A percentile compares a stretch with the other conserved stretches of the same genome.
Evolutionary conservation across 2,888 invertebrate species (phyloP).

Genomic region (Mythimna vitellina): DNA sequence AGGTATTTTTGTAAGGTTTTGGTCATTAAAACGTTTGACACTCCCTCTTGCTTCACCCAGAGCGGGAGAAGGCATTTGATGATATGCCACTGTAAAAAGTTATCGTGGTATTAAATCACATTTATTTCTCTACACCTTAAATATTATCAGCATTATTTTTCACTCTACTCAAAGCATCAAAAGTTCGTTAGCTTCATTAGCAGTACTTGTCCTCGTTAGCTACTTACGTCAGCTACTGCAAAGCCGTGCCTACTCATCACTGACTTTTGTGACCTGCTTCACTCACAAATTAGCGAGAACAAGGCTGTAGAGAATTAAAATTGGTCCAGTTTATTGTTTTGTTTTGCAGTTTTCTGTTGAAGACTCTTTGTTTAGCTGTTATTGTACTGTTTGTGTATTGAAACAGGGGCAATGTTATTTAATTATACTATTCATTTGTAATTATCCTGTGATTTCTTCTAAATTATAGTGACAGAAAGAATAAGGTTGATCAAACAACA

Average conservation of each 20-base stretch:
- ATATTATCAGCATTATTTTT: no score
- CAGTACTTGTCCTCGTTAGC: no score
- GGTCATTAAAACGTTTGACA: no score
- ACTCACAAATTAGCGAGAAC: conserved; percentile 18
- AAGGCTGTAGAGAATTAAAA: conserved; percentile 8
- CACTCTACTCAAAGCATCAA: no score
- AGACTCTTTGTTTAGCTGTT: not conserved
- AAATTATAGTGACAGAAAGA: not conserved
- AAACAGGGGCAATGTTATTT: no score
- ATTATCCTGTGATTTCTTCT: not conserved
- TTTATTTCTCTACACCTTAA: no score
- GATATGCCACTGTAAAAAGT: no score
- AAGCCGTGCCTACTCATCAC: conserved; percentile 37
- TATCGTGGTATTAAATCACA: no score
- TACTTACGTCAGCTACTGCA: conserved; percentile 49
- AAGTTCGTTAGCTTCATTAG: no score
- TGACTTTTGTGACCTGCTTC: conserved; percentile 39
- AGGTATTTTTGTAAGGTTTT: no score
- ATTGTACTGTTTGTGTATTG: conserved; percentile 10
- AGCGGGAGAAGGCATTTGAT: no score
- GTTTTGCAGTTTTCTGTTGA: not conserved
- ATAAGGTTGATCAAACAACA: not conserved
- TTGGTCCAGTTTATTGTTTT: conserved; percentile 7
- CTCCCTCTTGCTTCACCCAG: no score
- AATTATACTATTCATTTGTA: not conserved